These are phyloP conservation scores for Beroe ovata DNA, from an alignment of 37 sponge, comb jelly and placozoan species.

Conservation along the genomic window DNA sequence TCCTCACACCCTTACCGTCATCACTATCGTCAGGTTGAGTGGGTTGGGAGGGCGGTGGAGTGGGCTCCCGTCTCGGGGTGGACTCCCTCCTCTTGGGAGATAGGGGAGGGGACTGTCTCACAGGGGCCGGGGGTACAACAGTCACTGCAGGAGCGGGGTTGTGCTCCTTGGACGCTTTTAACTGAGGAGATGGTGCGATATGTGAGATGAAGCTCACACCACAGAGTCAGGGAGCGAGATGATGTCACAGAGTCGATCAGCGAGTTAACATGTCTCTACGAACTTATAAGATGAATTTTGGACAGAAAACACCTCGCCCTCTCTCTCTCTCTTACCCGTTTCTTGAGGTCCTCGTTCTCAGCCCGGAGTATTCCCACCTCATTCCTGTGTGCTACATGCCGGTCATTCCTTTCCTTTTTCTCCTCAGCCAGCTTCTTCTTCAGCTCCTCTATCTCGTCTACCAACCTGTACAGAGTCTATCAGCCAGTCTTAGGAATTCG, in stretches of 20 bases:
- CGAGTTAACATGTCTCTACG: too few species aligned
- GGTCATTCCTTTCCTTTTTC: slow-evolving; percentile 46
- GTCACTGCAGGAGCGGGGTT: neutral
- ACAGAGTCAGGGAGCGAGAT: too few species aligned
- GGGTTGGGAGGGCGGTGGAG: too few species aligned
- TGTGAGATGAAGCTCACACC: too few species aligned
- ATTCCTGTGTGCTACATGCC: slow-evolving; percentile 54
- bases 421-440: slow-evolving; percentile 58
- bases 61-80: neutral
- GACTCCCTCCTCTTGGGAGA: neutral
- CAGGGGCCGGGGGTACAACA: neutral
- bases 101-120: neutral
- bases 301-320: too few species aligned
- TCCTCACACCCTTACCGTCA: too few species aligned
- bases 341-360: slow-evolving; percentile 56
- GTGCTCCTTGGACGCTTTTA: neutral
- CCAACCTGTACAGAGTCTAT: too few species aligned
- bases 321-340: slow-evolving; percentile 54
- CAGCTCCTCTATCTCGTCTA: slow-evolving; percentile 23
- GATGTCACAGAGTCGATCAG: too few species aligned
- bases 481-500: too few species aligned
- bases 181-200: neutral
- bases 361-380: slow-evolving; percentile 35
- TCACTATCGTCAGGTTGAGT: too few species aligned
- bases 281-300: too few species aligned